Percentiles rank a stretch among this genome's conserved stretches.
Evolutionary conservation across 1,140 invertebrate genomes (phyloP).

Genomic region (Holcopasites calliopsidis): DNA sequence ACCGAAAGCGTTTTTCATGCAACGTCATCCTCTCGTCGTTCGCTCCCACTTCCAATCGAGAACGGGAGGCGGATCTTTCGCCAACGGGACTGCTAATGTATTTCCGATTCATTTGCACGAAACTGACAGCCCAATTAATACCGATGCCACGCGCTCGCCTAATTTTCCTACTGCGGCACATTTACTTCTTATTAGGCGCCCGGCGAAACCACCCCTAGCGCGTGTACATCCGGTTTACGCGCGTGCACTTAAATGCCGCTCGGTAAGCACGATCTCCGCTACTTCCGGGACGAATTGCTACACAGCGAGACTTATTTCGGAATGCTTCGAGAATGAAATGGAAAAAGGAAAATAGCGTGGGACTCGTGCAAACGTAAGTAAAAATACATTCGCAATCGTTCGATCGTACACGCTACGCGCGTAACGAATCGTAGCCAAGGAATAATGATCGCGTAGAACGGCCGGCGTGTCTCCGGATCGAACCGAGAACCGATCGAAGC

Average conservation of each 20-base stretch:
- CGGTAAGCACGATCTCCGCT: constrained; percentile 15
- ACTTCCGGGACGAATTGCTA: background rate
- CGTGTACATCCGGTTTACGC: no score
- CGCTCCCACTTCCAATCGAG: background rate
- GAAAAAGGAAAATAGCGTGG: background rate
- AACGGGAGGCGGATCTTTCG: background rate
- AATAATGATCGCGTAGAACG: constrained; percentile 14
- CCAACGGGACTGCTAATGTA: constrained; percentile 28
- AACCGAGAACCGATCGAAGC: background rate
- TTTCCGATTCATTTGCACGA: constrained; percentile 30
- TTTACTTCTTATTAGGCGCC: no score
- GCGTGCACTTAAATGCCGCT: constrained; percentile 26
- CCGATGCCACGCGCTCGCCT: no score
- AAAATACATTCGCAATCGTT: constrained; percentile 33
- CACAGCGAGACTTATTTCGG: constrained; percentile 1
- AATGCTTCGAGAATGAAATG: constrained; percentile 34
- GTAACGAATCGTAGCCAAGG: constrained; percentile 32
- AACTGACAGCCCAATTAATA: background rate
- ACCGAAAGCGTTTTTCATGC: constrained; percentile 39
- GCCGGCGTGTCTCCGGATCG: constrained; percentile 10
- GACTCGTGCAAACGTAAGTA: constrained; percentile 31
- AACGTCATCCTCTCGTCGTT: background rate
- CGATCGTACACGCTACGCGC: constrained; percentile 1
- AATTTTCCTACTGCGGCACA: background rate
- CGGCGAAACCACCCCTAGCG: no score